Percentiles rank a stretch among this genome's conserved stretches.
Evolutionary conservation across 2,113 vertebrate species (phyloP).

Genomic region (Pogonocichla stellata): DNA sequence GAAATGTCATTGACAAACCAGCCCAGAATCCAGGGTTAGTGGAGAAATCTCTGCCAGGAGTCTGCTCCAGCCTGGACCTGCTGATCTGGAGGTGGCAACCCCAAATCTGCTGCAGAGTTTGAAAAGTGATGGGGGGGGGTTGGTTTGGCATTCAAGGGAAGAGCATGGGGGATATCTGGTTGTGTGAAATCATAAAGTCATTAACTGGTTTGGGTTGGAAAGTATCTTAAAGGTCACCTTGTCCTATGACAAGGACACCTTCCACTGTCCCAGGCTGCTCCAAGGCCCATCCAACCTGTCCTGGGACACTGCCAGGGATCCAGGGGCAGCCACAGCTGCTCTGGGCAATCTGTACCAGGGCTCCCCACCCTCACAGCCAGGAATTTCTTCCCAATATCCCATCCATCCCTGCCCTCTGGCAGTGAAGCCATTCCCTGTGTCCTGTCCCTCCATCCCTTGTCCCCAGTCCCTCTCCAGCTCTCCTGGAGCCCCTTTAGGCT

Average conservation of each 20-base stretch:
- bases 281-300: accelerated
- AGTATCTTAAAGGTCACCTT: background rate
- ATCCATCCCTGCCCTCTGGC: background rate
- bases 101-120: background rate
- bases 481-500: background rate
- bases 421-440: background rate
- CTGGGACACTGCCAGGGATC: background rate
- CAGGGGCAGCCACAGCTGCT: background rate
- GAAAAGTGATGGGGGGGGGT: accelerated
- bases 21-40: background rate
- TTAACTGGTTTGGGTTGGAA: background rate
- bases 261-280: accelerated
- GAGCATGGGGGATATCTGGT: background rate
- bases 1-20: conserved; percentile 40
- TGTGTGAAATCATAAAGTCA: background rate
- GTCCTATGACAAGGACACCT: background rate
- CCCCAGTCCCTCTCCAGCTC: background rate
- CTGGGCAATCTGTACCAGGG: accelerated
- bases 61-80: background rate
- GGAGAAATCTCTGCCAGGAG: background rate
- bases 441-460: background rate
- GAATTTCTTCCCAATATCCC: background rate
- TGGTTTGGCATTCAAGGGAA: background rate
- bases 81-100: background rate
- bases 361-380: accelerated